Evolutionary conservation across 92 coral and sea anemone genomes (phyloP).

Genomic region (Porites evermanni): DNA sequence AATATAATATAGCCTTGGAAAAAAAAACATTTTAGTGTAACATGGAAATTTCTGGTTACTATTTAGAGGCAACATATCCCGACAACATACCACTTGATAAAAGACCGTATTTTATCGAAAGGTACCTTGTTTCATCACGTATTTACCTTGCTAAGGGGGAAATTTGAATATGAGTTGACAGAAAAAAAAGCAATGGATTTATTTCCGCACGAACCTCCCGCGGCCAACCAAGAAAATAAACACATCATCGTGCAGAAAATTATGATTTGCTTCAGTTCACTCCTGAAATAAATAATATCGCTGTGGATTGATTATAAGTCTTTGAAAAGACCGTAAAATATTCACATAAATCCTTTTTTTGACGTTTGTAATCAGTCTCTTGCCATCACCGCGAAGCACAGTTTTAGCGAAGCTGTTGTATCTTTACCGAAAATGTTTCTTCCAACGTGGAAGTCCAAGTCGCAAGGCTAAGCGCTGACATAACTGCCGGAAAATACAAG

Average conservation of each 20-base stretch:
- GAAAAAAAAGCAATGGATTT: background rate
- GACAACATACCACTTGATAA: background rate
- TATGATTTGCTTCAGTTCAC: background rate
- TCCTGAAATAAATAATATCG: background rate
- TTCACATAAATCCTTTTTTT: background rate
- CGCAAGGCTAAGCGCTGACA: background rate
- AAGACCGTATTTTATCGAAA: background rate
- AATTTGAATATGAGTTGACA: conserved; percentile 20
- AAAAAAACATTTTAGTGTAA: background rate
- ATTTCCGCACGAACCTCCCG: conserved; percentile 10
- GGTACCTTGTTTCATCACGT: background rate
- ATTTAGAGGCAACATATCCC: no score
- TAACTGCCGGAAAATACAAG: no score
- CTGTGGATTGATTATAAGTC: background rate
- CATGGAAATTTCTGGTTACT: conserved; percentile 19
- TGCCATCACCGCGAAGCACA: background rate
- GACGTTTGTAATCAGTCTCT: background rate
- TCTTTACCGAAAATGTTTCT: background rate
- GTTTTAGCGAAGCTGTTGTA: background rate
- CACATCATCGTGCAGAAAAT: no score
- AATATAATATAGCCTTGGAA: background rate
- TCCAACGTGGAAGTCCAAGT: background rate
- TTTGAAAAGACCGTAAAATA: background rate
- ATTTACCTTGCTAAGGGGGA: background rate
- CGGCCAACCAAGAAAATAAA: background rate